These are phyloP conservation scores for Tetranychus urticae DNA, from an alignment of 1,140 invertebrate genomes.

Conservation along the genomic window DNA sequence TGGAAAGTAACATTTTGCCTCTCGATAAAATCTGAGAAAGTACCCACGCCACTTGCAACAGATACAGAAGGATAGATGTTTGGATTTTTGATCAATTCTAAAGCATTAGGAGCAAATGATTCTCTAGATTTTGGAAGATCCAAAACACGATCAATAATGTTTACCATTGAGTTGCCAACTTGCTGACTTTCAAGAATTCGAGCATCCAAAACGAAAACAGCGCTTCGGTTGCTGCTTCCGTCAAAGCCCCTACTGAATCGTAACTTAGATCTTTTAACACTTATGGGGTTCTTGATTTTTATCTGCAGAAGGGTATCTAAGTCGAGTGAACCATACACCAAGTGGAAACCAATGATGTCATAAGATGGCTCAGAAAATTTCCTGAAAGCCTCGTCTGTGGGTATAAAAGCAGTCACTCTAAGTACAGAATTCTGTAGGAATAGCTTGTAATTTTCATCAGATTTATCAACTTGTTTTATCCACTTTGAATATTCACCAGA, in stretches of 20 bases:
- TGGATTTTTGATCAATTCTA: background rate
- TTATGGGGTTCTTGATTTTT: background rate
- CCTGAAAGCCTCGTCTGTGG: too few relatives aligned
- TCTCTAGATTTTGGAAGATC: conserved; percentile 1
- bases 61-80: conserved; percentile 3
- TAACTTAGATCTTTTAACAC: background rate
- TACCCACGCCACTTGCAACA: background rate
- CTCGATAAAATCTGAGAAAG: conserved; percentile 39
- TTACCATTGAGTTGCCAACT: conserved; percentile 5
- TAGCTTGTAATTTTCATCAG: too few relatives aligned
- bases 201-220: conserved; percentile 11
- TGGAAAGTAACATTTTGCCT: conserved; percentile 36
- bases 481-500: too few relatives aligned
- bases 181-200: conserved; percentile 8
- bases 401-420: too few relatives aligned
- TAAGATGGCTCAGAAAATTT: too few relatives aligned
- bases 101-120: conserved; percentile 1
- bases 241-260: background rate
- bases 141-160: conserved; percentile 12
- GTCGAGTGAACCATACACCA: background rate
- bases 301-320: background rate
- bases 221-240: background rate
- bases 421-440: too few relatives aligned
- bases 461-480: too few relatives aligned
- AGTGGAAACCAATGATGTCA: too few relatives aligned